phyloP scores from a whole-genome alignment of 2,888 invertebrate genomes.

The Chymomyza amoena region DNA sequence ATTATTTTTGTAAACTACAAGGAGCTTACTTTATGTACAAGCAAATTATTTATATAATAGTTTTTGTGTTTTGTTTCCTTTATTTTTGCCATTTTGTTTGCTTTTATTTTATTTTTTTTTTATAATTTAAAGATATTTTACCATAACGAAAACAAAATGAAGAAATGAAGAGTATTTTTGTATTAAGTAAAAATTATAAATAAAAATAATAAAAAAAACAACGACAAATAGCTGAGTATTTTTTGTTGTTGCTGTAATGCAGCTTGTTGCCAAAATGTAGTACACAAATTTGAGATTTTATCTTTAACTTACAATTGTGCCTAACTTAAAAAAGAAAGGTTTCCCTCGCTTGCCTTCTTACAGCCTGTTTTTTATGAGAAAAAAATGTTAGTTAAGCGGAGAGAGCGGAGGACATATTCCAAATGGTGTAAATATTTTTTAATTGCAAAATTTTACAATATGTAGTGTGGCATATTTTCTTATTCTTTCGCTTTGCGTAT shows the following conservation, averaged over 20 bases:
- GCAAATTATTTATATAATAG: neutral
- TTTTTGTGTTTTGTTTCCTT: neutral
- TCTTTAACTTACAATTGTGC: no score
- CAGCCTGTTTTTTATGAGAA: no score
- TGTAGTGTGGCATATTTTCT: no score
- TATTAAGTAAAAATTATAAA: slow-evolving; percentile 67
- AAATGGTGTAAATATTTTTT: no score
- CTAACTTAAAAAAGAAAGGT: no score
- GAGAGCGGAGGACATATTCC: no score
- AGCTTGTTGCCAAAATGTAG: no score
- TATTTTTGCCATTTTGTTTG: slow-evolving; percentile 1
- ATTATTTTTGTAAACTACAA: neutral
- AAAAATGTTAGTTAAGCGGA: no score
- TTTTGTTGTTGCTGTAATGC: neutral
- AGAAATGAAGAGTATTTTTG: slow-evolving; percentile 66
- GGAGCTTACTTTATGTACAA: neutral
- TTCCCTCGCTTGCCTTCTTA: no score
- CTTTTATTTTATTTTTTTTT: neutral
- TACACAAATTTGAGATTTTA: no score
- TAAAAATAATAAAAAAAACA: slow-evolving; percentile 40
- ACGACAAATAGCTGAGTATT: neutral
- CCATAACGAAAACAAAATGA: slow-evolving; percentile 28
- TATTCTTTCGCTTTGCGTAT: no score
- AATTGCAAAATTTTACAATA: no score
- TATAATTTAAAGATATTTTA: neutral